Evolutionary conservation across 2,113 vertebrate species (phyloP).

Genomic region (Marcusenius ussheri): DNA sequence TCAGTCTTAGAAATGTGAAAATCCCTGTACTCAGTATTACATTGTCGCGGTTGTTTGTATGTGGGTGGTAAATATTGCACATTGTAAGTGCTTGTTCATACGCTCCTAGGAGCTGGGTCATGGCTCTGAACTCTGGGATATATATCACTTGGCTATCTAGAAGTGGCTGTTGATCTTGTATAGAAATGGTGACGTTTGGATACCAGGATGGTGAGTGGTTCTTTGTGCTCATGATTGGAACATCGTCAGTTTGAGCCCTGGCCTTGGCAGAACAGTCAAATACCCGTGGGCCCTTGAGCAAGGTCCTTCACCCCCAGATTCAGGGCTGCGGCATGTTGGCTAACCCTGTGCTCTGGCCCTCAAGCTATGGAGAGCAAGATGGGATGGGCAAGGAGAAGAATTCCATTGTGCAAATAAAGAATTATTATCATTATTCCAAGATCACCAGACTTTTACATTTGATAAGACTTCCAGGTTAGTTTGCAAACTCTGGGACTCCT

Average conservation of each 20-base stretch:
- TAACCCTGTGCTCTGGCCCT: neutral
- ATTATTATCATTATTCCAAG: neutral
- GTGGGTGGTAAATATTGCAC: neutral
- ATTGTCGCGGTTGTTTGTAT: neutral
- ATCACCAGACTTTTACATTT: neutral
- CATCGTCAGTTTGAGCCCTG: neutral
- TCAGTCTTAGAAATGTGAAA: conserved; percentile 2
- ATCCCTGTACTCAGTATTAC: neutral
- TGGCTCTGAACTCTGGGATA: neutral
- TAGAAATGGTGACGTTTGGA: neutral
- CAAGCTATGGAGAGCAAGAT: neutral
- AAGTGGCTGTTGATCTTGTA: neutral
- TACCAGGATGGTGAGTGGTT: neutral
- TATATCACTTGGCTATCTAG: neutral
- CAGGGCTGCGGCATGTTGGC: neutral
- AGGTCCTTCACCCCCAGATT: neutral
- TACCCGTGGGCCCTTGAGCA: neutral
- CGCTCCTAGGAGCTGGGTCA: neutral
- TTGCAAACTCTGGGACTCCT: neutral
- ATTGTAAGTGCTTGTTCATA: neutral
- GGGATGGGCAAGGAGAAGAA: neutral
- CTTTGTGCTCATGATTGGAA: neutral
- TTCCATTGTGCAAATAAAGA: neutral
- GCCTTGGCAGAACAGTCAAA: neutral
- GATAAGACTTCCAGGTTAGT: neutral